Conservation (phyloP, 2,888 invertebrate species). For the Eupithecia dodoneata region DNA sequence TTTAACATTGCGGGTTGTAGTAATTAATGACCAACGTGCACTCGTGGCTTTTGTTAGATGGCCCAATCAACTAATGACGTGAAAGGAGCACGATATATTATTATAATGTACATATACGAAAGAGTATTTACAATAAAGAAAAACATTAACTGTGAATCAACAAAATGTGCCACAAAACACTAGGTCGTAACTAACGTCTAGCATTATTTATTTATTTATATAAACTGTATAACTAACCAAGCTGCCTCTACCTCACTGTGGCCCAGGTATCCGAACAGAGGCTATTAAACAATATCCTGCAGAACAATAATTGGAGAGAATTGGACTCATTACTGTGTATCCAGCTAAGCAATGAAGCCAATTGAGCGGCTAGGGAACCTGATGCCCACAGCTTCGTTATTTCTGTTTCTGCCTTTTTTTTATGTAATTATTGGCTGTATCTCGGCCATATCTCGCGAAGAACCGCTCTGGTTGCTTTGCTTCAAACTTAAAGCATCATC, state of each 20-base stretch:
- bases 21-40: constrained; percentile 38
- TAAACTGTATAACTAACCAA: background rate
- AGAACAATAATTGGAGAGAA: constrained; percentile 59
- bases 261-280: constrained; percentile 33
- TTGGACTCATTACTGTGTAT: constrained; percentile 63
- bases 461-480: too few species aligned
- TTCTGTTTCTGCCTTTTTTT: background rate
- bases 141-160: too few species aligned
- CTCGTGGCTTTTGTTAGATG: constrained; percentile 9
- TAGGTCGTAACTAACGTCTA: too few species aligned
- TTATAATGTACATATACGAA: background rate
- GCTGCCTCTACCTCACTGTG: constrained; percentile 10
- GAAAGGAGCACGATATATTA: background rate
- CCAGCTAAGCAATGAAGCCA: constrained; percentile 54
- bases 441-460: too few species aligned
- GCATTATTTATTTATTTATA: too few species aligned
- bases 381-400: constrained; percentile 16
- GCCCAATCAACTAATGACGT: constrained; percentile 8
- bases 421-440: background rate
- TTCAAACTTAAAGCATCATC: too few species aligned
- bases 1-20: constrained; percentile 40
- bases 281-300: constrained; percentile 35
- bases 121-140: too few species aligned
- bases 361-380: constrained; percentile 44
- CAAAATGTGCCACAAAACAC: too few species aligned